Conservation (phyloP, 2,113 vertebrate genomes). For the Leiothrix lutea region DNA sequence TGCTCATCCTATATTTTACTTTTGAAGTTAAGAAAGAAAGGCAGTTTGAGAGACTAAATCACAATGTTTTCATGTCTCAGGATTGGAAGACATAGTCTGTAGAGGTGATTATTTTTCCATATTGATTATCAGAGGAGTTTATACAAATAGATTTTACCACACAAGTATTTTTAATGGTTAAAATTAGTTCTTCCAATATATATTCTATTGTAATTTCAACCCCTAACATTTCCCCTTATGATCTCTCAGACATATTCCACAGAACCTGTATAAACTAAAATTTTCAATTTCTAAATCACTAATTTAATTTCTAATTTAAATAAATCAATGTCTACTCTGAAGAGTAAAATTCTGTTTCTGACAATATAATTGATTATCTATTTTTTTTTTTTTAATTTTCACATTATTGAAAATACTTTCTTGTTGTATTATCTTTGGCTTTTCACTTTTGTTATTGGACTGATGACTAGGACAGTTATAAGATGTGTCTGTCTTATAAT, state of each 20-base stretch:
- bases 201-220: background rate
- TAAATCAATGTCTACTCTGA: background rate
- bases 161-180: background rate
- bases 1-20: background rate
- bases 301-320: background rate
- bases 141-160: background rate
- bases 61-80: accelerated
- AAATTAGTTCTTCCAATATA: background rate
- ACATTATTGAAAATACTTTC: background rate
- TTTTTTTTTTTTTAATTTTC: background rate
- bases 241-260: background rate
- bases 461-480: background rate
- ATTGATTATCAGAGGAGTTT: background rate
- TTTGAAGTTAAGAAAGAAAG: background rate
- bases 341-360: background rate
- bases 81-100: background rate
- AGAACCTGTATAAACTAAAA: background rate
- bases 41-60: background rate
- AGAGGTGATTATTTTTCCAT: background rate
- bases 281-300: background rate
- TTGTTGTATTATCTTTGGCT: background rate
- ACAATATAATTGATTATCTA: background rate
- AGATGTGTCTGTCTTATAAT: background rate
- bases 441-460: background rate
- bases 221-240: background rate